These are phyloP conservation scores for Eurystomus glaucurus DNA, from an alignment of 2,797 vertebrate species.

Conservation along the genomic window DNA sequence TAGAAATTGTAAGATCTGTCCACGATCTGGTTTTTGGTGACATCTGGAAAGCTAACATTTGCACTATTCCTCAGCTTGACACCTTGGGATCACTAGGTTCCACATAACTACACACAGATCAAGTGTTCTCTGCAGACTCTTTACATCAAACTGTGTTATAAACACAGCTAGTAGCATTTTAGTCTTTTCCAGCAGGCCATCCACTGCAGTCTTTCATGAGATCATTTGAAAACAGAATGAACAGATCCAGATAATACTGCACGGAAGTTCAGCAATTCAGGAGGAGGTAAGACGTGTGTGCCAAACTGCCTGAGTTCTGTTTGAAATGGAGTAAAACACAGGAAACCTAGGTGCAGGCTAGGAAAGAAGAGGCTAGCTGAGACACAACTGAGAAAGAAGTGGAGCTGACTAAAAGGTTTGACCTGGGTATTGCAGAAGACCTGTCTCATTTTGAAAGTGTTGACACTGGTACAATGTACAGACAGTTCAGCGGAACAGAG, in stretches of 20 bases:
- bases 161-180: background rate
- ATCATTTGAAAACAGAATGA: background rate
- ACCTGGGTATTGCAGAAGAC: background rate
- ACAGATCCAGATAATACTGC: background rate
- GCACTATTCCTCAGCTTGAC: background rate
- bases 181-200: background rate
- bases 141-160: background rate
- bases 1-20: background rate
- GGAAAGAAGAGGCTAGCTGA: background rate
- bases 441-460: background rate
- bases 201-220: background rate
- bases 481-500: background rate
- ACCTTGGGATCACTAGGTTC: background rate
- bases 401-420: background rate
- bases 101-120: background rate
- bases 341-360: background rate
- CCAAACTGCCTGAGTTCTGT: background rate
- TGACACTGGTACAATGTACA: accelerated
- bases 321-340: background rate
- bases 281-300: background rate
- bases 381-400: background rate
- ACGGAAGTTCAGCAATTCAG: background rate
- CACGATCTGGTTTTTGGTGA: background rate
- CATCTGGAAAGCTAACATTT: background rate
- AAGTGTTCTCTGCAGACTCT: background rate